Conservation (phyloP, 2,797 vertebrate species). For the Protonibea diacanthus region DNA sequence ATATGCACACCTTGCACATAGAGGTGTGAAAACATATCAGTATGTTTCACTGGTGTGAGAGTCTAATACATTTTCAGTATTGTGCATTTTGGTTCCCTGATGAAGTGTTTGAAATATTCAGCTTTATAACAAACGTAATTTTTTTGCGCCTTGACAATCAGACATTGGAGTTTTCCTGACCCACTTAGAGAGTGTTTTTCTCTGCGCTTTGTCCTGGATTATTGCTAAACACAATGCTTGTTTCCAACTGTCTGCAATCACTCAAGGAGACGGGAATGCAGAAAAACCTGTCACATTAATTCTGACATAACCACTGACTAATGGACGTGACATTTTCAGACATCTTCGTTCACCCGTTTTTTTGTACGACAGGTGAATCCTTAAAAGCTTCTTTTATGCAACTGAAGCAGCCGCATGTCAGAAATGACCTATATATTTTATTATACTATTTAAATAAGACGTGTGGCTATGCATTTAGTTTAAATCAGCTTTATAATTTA, state of each 20-base stretch:
- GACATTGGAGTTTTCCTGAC: conserved; percentile 1
- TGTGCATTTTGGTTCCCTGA: background rate
- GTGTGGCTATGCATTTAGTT: background rate
- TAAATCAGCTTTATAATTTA: background rate
- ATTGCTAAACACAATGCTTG: background rate
- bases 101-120: background rate
- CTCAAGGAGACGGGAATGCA: conserved; percentile 14
- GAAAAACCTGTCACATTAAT: conserved; percentile 13
- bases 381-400: conserved; percentile 22
- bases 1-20: background rate
- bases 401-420: background rate
- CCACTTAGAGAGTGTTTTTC: conserved; percentile 25
- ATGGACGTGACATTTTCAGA: conserved; percentile 38
- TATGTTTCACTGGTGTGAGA: background rate
- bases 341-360: background rate
- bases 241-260: conserved; percentile 9
- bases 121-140: background rate
- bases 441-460: too few relatives aligned
- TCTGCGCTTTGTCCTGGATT: conserved; percentile 12
- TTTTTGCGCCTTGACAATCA: background rate
- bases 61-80: background rate
- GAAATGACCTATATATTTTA: background rate
- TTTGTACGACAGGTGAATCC: background rate
- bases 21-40: background rate
- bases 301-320: conserved; percentile 23